Evolutionary conservation across 2,888 invertebrate genomes (phyloP), one percentile per base, ranked within the genome.

Genomic region (Cremastinae sp.): DNA sequence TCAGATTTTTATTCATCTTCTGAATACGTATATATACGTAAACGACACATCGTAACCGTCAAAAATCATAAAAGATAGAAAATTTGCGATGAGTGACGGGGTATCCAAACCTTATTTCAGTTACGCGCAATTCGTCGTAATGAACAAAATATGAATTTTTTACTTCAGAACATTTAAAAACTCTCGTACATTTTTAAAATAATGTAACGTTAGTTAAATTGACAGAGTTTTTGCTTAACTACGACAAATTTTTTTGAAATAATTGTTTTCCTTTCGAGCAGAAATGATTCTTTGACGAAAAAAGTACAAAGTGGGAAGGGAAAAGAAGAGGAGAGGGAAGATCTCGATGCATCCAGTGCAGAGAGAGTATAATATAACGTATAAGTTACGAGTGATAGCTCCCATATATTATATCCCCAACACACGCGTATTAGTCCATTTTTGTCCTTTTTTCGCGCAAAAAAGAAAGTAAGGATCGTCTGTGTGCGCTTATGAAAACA

Each of bases 371-470:
- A 75, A 65, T 65, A 65, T 45, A 55, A 51, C 61, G 61, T 71
- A 65, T 61, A 59, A 75, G 71, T 71, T 75, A 71, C 75, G 75
- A 61, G 65, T 49, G 28, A 71, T 53, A 53, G 28, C 16, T 65
- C 39, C 47, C 62, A 62, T 62, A 62, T 62, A 62, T 49, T 61
- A 55, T 55, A 8, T 14, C 28, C 28, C 9, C 43, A 43, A 16
- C 41, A 62, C 37, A 61, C 22, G 22, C 20, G 18, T 5, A 16
- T 16, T 47, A 3, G 9, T 35, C 28, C 47, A 22, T 47, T 20
- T 14, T 14, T 43, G 12, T 18, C 10, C 47, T 62, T 62, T 59
- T 59, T 20, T 37, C 22, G 43, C 43, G 22, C 2, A 41, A 41
- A 41, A 18, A 22, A 35, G 18, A 59, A 28, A 35, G 14, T 14